Conservation (phyloP, 2,888 invertebrate genomes). For the Cylindroiulus punctatus region DNA sequence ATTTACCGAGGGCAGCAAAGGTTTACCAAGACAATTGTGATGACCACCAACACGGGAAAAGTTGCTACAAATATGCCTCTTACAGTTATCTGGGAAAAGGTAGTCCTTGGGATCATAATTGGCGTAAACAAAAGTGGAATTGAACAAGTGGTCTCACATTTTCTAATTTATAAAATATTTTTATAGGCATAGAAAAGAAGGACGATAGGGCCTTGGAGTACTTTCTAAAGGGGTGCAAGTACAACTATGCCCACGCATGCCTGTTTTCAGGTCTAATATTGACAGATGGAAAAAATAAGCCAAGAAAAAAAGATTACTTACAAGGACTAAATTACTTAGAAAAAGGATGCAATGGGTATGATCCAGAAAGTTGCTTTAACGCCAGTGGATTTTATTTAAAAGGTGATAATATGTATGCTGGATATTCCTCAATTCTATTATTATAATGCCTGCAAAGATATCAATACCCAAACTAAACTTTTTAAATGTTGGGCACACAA, state of each 20-base stretch:
- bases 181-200: conserved; percentile 69
- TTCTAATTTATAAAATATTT: conserved; percentile 27
- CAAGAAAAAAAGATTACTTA: conserved; percentile 59
- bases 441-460: too few relatives aligned
- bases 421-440: too few relatives aligned
- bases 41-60: conserved; percentile 81
- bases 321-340: conserved; percentile 69
- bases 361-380: conserved; percentile 81
- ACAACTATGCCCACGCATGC: conserved; percentile 77
- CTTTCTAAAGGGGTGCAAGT: conserved; percentile 81
- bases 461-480: neutral
- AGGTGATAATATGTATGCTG: conserved; percentile 67
- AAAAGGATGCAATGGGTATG: conserved; percentile 67
- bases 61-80: conserved; percentile 88
- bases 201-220: conserved; percentile 75
- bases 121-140: too few relatives aligned
- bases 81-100: conserved; percentile 69
- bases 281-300: conserved; percentile 64
- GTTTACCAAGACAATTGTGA: conserved; percentile 90
- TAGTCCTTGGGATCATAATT: too few relatives aligned
- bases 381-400: conserved; percentile 81
- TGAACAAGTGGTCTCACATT: neutral
- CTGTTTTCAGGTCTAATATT: conserved; percentile 78
- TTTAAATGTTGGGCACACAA: neutral
- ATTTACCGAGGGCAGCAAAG: conserved; percentile 81